Percentiles rank a stretch among this genome's conserved stretches.
Conservation (phyloP, 2,797 vertebrate genomes). For the Bucorvus abyssinicus region DNA sequence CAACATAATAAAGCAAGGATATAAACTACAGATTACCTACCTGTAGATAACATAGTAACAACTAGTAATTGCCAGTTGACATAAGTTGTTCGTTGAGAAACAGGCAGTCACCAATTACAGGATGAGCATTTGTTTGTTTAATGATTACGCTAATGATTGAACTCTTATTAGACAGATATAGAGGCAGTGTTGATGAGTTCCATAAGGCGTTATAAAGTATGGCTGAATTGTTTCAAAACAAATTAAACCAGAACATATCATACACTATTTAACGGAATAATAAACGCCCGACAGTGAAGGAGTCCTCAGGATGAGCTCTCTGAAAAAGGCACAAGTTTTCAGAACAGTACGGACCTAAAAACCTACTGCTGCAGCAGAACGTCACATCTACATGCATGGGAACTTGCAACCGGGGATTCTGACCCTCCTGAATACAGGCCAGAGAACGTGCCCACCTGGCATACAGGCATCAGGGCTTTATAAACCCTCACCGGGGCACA, state of each 20-base stretch:
- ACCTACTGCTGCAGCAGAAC: not conserved
- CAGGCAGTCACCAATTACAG: not conserved
- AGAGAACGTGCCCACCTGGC: fast-evolving
- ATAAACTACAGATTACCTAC: not conserved
- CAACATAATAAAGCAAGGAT: not conserved
- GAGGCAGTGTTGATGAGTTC: conserved; percentile 6
- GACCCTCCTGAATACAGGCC: not conserved
- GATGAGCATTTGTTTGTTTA: conserved; percentile 24
- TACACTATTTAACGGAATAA: not conserved
- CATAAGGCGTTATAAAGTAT: conserved; percentile 12
- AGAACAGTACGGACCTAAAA: not conserved
- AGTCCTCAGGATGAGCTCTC: not conserved
- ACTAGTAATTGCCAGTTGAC: not conserved
- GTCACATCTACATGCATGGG: fast-evolving
- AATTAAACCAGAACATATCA: conserved; percentile 1
- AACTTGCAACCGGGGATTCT: no score
- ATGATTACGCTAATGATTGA: conserved; percentile 33
- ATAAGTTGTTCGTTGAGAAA: not conserved
- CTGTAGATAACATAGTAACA: not conserved
- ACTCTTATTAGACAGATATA: not conserved
- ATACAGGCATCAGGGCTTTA: not conserved
- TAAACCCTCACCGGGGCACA: not conserved
- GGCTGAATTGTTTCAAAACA: conserved; percentile 17
- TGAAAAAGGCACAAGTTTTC: not conserved
- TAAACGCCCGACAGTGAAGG: not conserved